Base-by-base conservation (phyloP, 1,140 invertebrate species). In the Eriocheir sinensis region DNA sequence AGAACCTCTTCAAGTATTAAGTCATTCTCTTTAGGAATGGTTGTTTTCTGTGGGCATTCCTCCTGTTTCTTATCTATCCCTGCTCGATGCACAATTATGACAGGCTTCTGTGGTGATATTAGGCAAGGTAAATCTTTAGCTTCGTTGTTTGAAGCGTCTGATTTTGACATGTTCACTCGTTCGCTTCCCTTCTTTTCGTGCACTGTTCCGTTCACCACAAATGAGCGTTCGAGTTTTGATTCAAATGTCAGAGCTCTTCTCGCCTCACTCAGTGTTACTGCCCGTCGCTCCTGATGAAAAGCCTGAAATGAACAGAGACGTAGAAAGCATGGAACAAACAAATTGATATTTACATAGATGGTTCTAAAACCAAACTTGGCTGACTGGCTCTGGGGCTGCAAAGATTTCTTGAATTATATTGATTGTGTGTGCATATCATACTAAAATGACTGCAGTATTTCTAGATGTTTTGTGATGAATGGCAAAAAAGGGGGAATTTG, bases 191-290 rank as follows among this genome's bases (percentile, higher is more conserved):
- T 95, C 85, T 95, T 79, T 60, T 86, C 89, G 21, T 85, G 81
- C 27, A 53, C 32, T 60, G 27, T 79, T n/a, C 89, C 92, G 53
- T 93, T 93, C 95, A 60, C 95, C 92, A 95, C 95, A 91, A 92
- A 95, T 92, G 48, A 95, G 95, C 38, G 95, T 44, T 95, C 96
- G 93, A 27, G 95, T 95, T 93, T 96, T 94, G 86, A 94, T 34
- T 48, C 96, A 95, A 94, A 96, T 94, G 83, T 96, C 72, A 94
- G 86, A 15, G 95, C 91, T 89, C 93, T 81, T 85, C 93, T 89
- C 41, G 91, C 92, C 48, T 93, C 95, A 95, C 85, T 92, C 36
- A 94, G 30, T 32, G 92, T 92, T 30, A 89, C 53, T n/a, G 95
- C 95, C 89, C 81, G 90, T 21, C 89, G 60, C 27, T 92, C 88